A percentile compares a stretch with the other conserved stretches of the same genome.
phyloP scores from a whole-genome alignment of 2,888 invertebrate genomes.

The Callyntrura guangdongensis region DNA sequence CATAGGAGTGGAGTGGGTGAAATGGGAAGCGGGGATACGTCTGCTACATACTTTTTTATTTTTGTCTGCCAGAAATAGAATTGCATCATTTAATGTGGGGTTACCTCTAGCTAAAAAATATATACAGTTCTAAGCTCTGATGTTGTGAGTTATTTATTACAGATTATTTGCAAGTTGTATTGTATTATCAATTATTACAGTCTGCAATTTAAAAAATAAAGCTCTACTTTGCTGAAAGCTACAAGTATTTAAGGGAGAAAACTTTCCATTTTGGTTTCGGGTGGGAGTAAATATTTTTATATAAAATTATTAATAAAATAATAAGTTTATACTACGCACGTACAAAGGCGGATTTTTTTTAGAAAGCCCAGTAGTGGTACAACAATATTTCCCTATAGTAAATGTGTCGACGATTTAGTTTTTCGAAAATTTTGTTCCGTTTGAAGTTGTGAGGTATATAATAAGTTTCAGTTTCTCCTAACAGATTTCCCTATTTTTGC shows the following conservation, averaged over 20 bases:
- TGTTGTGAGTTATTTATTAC: slow-evolving; percentile 14
- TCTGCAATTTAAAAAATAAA: neutral
- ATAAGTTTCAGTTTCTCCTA: neutral
- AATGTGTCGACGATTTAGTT: neutral
- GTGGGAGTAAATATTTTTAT: neutral
- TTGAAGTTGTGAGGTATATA: neutral
- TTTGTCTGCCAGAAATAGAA: slow-evolving; percentile 33
- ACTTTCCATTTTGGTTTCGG: neutral
- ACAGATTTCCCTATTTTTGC: neutral
- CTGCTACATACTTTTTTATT: slow-evolving; percentile 32
- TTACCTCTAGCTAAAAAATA: slow-evolving; percentile 15
- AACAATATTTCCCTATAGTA: neutral
- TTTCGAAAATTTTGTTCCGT: neutral
- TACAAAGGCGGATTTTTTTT: slow-evolving; percentile 20
- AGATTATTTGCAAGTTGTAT: neutral
- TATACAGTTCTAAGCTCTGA: slow-evolving; percentile 6
- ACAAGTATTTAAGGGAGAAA: neutral
- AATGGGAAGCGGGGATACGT: slow-evolving; percentile 19
- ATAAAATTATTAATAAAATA: neutral
- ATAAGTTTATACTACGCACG: neutral
- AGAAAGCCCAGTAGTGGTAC: slow-evolving; percentile 18
- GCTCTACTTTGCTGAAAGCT: neutral
- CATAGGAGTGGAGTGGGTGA: neutral
- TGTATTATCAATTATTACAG: neutral
- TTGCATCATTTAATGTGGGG: slow-evolving; percentile 61